A percentile compares a stretch with the other conserved stretches of the same genome.
phyloP scores from a whole-genome alignment of 2,888 invertebrate species.

The Eurytoma adleriae region DNA sequence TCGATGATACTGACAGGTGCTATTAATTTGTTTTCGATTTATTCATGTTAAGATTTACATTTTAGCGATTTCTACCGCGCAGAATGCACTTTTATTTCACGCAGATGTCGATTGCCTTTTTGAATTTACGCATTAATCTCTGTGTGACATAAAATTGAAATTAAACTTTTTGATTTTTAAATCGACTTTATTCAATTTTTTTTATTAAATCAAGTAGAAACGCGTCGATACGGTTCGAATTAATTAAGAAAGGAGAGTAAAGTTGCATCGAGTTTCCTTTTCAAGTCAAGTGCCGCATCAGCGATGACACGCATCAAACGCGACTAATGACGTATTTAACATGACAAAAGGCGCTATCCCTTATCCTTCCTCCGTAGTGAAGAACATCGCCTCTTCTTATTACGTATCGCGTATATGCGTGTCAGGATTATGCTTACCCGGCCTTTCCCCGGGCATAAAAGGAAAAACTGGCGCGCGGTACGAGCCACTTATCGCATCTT shows the following conservation, averaged over 20 bases:
- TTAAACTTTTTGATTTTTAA: no score
- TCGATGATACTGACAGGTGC: not conserved
- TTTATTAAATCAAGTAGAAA: no score
- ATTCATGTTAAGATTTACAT: not conserved
- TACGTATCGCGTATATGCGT: not conserved
- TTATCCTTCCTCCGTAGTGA: not conserved
- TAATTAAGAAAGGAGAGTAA: no score
- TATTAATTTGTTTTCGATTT: slow-evolving; percentile 1
- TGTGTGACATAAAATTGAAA: no score
- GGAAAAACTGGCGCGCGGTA: slow-evolving; percentile 1
- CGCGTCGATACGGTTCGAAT: no score
- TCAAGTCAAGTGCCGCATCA: not conserved
- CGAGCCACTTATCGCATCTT: slow-evolving; percentile 23
- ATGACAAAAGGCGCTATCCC: not conserved
- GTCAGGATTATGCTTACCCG: not conserved
- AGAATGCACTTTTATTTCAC: not conserved
- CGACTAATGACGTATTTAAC: slow-evolving; percentile 31
- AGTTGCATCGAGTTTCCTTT: not conserved
- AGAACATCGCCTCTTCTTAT: not conserved
- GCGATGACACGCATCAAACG: slow-evolving; percentile 24
- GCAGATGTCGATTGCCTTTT: not conserved
- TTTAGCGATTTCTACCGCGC: not conserved
- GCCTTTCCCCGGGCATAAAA: slow-evolving; percentile 27
- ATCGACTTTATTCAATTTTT: no score
- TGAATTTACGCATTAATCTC: no score